Evolutionary conservation across 2,888 invertebrate species (phyloP).

Genomic region (Brenthis ino): DNA sequence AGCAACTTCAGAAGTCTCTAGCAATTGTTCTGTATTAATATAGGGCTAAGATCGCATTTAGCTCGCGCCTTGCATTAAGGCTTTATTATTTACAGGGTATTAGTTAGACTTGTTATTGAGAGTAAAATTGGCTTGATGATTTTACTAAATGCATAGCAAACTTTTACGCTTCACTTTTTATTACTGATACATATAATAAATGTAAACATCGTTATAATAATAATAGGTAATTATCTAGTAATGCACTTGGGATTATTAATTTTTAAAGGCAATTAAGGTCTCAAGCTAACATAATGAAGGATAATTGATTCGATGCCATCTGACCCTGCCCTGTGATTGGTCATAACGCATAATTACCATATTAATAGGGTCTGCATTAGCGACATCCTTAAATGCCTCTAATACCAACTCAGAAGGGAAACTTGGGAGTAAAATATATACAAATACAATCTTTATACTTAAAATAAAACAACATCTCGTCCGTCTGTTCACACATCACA

Average conservation of each 20-base stretch:
- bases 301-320: slow-evolving; percentile 60
- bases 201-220: slow-evolving; percentile 1
- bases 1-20: slow-evolving; percentile 13
- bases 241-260: not conserved
- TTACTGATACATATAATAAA: not conserved
- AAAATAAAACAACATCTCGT: not conserved
- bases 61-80: not conserved
- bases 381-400: slow-evolving; percentile 52
- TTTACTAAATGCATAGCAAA: not conserved
- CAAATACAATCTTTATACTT: too few species aligned
- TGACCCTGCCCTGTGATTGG: slow-evolving; percentile 58
- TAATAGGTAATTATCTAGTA: not conserved
- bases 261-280: slow-evolving; percentile 15
- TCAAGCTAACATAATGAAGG: slow-evolving; percentile 43
- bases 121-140: not conserved
- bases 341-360: slow-evolving; percentile 61
- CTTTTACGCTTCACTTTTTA: not conserved
- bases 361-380: slow-evolving; percentile 52
- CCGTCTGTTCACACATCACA: not conserved
- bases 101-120: not conserved
- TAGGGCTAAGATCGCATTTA: not conserved
- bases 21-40: slow-evolving; percentile 13
- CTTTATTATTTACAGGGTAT: not conserved
- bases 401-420: not conserved
- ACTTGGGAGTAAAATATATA: too few species aligned